phyloP scores from a whole-genome alignment of 2,113 vertebrate species.

The Todiramphus chloris region DNA sequence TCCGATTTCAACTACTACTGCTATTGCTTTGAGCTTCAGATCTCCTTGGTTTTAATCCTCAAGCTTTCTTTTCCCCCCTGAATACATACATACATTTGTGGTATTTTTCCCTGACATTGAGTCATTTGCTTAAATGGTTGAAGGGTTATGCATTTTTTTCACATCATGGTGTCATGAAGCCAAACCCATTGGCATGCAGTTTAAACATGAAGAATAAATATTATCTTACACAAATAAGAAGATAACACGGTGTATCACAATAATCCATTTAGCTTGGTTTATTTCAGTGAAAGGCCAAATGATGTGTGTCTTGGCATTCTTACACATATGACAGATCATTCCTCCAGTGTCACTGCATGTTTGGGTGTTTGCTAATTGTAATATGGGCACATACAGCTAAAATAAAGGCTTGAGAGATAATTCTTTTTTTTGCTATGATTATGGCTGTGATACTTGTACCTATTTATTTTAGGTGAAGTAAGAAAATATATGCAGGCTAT shows the following conservation, averaged over 20 bases:
- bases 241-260: neutral
- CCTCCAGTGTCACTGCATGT: neutral
- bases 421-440: neutral
- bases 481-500: neutral
- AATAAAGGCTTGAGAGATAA: neutral
- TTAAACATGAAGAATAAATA: neutral
- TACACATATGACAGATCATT: rapidly evolving
- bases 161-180: neutral
- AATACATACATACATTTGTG: neutral
- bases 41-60: neutral
- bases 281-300: neutral
- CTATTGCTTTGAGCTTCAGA: neutral
- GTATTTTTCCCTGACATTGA: neutral
- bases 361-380: neutral
- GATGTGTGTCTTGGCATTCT: neutral
- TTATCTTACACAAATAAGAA: neutral
- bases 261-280: neutral
- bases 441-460: neutral
- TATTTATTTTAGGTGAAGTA: neutral
- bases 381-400: neutral
- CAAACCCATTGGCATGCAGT: neutral
- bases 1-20: neutral
- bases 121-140: neutral
- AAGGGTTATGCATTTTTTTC: neutral
- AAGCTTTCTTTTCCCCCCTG: neutral